Percentiles rank a stretch among this genome's conserved stretches.
These are phyloP conservation scores for Rachycentron canadum DNA, from an alignment of 2,797 vertebrate genomes.

Conservation along the genomic window DNA sequence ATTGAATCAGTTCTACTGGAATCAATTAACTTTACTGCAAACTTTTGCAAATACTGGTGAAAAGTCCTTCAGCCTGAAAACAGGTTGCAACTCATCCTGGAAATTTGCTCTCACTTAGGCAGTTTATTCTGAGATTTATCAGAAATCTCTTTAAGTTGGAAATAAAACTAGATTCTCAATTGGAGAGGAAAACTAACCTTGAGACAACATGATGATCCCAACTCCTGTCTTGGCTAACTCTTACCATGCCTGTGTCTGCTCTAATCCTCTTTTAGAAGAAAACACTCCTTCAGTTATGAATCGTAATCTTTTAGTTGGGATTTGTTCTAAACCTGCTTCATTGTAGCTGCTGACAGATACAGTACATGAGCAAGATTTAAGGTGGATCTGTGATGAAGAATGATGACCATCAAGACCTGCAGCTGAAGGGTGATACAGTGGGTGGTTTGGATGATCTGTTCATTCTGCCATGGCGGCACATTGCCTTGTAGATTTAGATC, in stretches of 20 bases:
- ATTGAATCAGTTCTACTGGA: neutral
- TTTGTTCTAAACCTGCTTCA: neutral
- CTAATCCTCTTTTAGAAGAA: neutral
- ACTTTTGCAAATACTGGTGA: too few relatives aligned
- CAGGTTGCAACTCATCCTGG: neutral
- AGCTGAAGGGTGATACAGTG: slow-evolving; percentile 40
- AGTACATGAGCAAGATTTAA: neutral
- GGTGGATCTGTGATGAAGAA: slow-evolving; percentile 20
- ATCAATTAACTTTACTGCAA: neutral
- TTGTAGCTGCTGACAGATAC: slow-evolving; percentile 1
- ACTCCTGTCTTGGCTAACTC: neutral
- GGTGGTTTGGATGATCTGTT: slow-evolving; percentile 57
- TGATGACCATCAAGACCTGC: slow-evolving; percentile 34
- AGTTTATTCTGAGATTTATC: neutral
- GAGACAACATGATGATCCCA: neutral
- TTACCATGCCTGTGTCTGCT: neutral
- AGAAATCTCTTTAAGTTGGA: neutral
- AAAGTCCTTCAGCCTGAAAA: neutral
- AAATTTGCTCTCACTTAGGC: neutral
- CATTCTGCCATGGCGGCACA: slow-evolving; percentile 52
- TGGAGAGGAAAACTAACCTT: neutral
- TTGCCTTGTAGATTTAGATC: slow-evolving; percentile 58
- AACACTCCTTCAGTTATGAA: neutral
- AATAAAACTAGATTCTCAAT: neutral
- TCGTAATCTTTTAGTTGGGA: neutral